A percentile compares a stretch with the other conserved stretches of the same genome.
Conservation (phyloP, 2,797 vertebrate genomes). For the Microctenopoma lineatum region DNA sequence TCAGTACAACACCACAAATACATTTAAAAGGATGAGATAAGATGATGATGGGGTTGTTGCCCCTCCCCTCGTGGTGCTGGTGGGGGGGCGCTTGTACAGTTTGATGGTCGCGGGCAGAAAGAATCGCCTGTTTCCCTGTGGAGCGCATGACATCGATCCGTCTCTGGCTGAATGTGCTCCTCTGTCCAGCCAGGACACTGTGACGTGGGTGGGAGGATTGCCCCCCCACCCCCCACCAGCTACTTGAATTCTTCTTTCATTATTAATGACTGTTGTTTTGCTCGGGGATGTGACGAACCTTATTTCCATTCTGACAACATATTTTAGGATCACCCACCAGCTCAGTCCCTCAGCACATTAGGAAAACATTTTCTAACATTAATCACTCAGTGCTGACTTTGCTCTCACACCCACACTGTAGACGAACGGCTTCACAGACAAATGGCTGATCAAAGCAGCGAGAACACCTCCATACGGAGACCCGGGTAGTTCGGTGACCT, state of each 20-base stretch:
- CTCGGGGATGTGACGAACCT: conserved; percentile 7
- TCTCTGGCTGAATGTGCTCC: no score
- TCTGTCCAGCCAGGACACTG: no score
- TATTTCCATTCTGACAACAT: conserved; percentile 40
- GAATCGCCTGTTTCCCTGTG: no score
- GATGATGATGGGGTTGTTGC: no score
- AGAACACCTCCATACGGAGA: conserved; percentile 38
- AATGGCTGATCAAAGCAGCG: conserved; percentile 50
- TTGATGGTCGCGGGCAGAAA: no score
- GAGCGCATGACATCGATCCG: no score
- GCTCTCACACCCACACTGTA: conserved; percentile 50
- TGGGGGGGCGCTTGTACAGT: no score
- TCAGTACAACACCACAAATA: no score
- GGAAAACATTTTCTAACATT: conserved; percentile 46
- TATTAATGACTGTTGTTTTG: conserved; percentile 16
- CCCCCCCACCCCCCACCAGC: no score
- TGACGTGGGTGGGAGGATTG: no score
- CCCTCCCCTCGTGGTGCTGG: no score
- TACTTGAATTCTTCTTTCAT: neutral
- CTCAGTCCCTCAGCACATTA: conserved; percentile 36
- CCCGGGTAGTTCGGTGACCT: conserved; percentile 41
- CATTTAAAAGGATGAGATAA: no score
- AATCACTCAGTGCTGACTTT: conserved; percentile 56
- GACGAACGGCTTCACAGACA: conserved; percentile 49
- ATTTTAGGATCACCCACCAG: conserved; percentile 36